Conservation (phyloP, 2,113 vertebrate species). For the Pangasianodon hypophthalmus region DNA sequence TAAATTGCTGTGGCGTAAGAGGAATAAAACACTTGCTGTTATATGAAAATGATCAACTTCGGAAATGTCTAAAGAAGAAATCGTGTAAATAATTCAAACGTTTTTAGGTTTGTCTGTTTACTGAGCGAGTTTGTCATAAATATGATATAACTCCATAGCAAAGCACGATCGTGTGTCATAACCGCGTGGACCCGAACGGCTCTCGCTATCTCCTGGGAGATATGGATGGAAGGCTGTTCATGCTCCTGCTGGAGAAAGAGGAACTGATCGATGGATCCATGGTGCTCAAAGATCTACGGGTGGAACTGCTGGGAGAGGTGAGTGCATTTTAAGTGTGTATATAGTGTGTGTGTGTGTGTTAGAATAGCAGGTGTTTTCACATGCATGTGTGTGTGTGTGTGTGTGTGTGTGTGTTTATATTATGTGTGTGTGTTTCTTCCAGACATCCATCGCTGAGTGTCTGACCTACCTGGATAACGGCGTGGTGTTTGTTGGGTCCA, state of each 20-base stretch:
- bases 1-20: too few relatives aligned
- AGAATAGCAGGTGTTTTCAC: background rate
- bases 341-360: background rate
- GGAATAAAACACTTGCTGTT: too few relatives aligned
- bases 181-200: conserved; percentile 95
- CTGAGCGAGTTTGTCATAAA: background rate
- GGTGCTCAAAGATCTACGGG: conserved; percentile 90
- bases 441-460: conserved; percentile 98
- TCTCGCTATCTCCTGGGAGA: conserved; percentile 95
- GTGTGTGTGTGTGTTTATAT: conserved; percentile 2
- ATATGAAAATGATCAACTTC: background rate
- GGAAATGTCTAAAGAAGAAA: background rate
- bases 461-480: conserved; percentile 97
- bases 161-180: conserved; percentile 97
- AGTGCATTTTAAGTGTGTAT: background rate
- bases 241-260: conserved; percentile 97
- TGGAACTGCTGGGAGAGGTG: conserved; percentile 96
- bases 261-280: conserved; percentile 95
- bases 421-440: conserved; percentile 9
- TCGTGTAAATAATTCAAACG: too few relatives aligned
- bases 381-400: conserved; percentile 21
- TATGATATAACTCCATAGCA: conserved; percentile 73
- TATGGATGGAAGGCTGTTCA: conserved; percentile 97
- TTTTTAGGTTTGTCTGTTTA: background rate
- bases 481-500: conserved; percentile 96